Evolutionary conservation across 2,797 vertebrate genomes (phyloP).

Genomic region (Podarcis lilfordi): DNA sequence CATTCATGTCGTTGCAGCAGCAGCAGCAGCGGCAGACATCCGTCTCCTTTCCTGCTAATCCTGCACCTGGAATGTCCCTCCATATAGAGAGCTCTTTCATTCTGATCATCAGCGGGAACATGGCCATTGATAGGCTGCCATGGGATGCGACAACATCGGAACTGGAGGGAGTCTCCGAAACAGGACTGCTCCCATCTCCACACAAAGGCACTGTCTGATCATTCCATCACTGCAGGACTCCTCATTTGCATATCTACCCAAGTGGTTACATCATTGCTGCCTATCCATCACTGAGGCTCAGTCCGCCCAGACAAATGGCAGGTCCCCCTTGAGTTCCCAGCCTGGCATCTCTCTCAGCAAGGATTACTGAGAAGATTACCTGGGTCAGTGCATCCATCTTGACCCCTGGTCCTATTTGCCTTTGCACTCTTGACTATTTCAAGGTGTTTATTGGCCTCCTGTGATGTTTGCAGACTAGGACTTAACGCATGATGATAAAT

Average conservation of each 20-base stretch:
- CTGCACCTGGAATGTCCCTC: background rate
- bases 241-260: background rate
- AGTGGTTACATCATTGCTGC: background rate
- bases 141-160: background rate
- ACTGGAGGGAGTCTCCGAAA: background rate
- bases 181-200: background rate
- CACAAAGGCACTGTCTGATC: background rate
- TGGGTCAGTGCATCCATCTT: background rate
- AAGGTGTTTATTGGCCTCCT: background rate
- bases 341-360: background rate
- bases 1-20: background rate
- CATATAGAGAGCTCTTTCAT: background rate
- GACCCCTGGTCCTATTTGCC: slow-evolving; percentile 15
- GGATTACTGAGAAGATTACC: background rate
- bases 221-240: background rate
- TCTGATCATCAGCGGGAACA: background rate
- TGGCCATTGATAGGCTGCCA: background rate
- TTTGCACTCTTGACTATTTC: background rate
- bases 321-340: background rate
- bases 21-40: background rate
- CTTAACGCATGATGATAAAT: slow-evolving; percentile 1
- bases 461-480: background rate
- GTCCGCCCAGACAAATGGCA: background rate
- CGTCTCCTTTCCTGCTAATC: background rate
- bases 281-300: background rate